Percentiles rank a stretch among this genome's conserved stretches.
Conservation (phyloP, 2,113 vertebrate species). For the Pygoscelis antarcticus region DNA sequence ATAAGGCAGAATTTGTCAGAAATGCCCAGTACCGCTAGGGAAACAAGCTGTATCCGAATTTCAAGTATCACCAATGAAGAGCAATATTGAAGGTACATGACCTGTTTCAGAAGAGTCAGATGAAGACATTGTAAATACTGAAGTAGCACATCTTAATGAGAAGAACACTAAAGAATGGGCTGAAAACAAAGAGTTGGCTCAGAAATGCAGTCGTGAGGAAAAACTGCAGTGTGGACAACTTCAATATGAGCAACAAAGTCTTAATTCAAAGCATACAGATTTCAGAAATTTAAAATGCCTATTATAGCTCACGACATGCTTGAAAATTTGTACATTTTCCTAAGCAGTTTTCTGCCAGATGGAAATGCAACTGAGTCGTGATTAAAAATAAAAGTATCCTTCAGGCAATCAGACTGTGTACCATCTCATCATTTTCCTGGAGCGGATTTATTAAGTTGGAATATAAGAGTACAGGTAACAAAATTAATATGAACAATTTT, state of each 20-base stretch:
- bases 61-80: neutral
- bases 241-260: neutral
- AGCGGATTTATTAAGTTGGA: neutral
- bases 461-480: neutral
- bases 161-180: neutral
- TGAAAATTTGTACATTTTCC: neutral
- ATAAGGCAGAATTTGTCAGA: neutral
- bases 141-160: neutral
- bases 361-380: neutral
- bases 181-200: neutral
- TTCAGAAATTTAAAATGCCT: neutral
- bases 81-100: neutral
- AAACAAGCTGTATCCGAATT: conserved; percentile 17
- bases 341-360: neutral
- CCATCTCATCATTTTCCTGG: neutral
- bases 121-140: neutral
- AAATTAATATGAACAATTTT: neutral
- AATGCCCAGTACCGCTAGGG: neutral
- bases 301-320: neutral
- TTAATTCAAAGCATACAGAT: neutral
- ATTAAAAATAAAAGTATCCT: neutral
- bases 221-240: neutral
- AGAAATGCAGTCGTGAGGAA: neutral
- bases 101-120: neutral
- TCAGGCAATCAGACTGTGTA: neutral